phyloP scores from a whole-genome alignment of 37 sponge, comb jelly and placozoan genomes.

The Crambe crambe region DNA sequence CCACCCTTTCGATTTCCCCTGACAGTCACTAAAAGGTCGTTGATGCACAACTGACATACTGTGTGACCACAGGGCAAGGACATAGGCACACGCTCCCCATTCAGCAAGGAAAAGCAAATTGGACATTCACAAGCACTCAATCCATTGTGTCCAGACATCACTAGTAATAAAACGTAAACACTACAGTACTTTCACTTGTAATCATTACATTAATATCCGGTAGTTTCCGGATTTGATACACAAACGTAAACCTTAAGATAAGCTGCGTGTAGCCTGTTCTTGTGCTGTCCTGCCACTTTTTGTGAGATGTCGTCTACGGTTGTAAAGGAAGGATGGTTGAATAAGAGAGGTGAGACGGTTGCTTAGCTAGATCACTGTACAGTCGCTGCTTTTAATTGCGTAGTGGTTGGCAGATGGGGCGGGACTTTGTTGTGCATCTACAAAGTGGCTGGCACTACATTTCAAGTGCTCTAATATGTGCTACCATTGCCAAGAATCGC shows the following conservation, averaged over 20 bases:
- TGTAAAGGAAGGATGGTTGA: conserved; percentile 92
- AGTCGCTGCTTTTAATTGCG: not conserved
- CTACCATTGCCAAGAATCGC: too few species aligned
- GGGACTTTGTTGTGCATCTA: not conserved
- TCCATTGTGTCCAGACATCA: not conserved
- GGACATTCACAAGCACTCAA: conserved; percentile 77
- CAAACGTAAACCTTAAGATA: too few species aligned
- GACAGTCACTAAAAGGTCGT: not conserved
- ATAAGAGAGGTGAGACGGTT: conserved; percentile 85
- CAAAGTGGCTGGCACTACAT: too few species aligned
- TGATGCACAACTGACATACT: conserved; percentile 48
- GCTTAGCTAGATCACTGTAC: not conserved
- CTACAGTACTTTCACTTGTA: too few species aligned
- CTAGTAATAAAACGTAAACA: not conserved
- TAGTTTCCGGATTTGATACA: too few species aligned
- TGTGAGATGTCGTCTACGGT: conserved; percentile 9
- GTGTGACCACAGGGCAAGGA: conserved; percentile 88
- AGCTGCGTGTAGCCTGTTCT: too few species aligned
- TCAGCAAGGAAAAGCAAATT: conserved; percentile 60
- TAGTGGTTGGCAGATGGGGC: not conserved
- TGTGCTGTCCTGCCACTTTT: not conserved
- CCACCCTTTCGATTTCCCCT: not conserved
- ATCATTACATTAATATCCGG: too few species aligned
- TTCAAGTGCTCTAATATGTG: too few species aligned
- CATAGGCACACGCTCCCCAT: conserved; percentile 38